Base-by-base conservation (phyloP, 1,140 invertebrate species). In the Polypedilum vanderplanki region DNA sequence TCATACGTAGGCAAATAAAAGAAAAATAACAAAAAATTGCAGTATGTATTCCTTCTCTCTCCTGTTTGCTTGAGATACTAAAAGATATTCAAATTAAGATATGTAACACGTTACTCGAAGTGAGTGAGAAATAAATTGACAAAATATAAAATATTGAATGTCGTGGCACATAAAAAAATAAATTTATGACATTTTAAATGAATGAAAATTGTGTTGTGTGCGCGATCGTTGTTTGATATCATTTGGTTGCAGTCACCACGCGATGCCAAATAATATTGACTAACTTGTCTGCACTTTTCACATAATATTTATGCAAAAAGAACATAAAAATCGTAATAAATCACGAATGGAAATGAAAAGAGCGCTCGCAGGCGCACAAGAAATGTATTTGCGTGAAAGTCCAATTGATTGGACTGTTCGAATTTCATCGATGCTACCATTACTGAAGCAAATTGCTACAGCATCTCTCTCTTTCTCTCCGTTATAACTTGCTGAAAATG, bases 51-150 rank as follows among this genome's bases (percentile, higher is more conserved):
- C n/a, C n/a, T n/a, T n/a, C n/a, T n/a, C n/a, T n/a, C n/a, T n/a
- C n/a, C n/a, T n/a, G n/a, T 33, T 33, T 33, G 24, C 24, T 33
- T 4, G 12, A 57, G 46, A 57, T n/a, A 15, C 12, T 4, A 18
- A 18, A 18, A 70, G 65, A 70, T 70, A 70, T 70, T 70, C 17
- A 70, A 70, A 70, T 70, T 70, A 70, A 70, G 65, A 70, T 70
- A 70, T 70, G 65, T 70, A 70, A 70, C 65, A 70, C 18, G 65
- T 70, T 70, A 18, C 10, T n/a, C n/a, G n/a, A 5, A 18, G 8
- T 18, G n/a, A 67, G 24, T 33, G n/a, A 57, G 10, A 57, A 57
- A 17, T 8, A 67, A 67, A 67, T 67, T 67, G 64, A 70, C 65
- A 70, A 70, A 8, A 70, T 70, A 70, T 20, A 67, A 67, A 65